Evolutionary conservation across 1,140 invertebrate species (phyloP).

Genomic region (Hydropsyche tenuis): DNA sequence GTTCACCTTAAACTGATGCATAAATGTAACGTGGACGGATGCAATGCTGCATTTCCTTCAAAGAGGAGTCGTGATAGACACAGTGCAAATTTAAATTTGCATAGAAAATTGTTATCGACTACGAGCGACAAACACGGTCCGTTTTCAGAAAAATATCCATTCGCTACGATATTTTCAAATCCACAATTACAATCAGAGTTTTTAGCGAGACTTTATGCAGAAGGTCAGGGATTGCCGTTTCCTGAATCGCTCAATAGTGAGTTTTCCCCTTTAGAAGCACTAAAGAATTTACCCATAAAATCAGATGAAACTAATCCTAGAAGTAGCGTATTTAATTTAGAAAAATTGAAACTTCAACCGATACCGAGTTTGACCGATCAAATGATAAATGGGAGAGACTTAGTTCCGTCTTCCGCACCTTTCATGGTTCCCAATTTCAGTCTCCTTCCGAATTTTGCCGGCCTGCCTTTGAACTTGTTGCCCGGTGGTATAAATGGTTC

Average conservation of each 20-base stretch:
- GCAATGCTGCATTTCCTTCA: constrained; percentile 94
- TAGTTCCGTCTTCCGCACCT: constrained; percentile 55
- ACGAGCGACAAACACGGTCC: constrained; percentile 58
- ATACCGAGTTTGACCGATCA: constrained; percentile 57
- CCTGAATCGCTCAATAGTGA: constrained; percentile 59
- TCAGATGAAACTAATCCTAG: constrained; percentile 53
- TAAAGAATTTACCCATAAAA: constrained; percentile 53
- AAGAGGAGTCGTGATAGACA: constrained; percentile 92
- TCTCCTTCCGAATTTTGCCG: constrained; percentile 61
- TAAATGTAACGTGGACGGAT: constrained; percentile 95
- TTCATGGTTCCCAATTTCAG: constrained; percentile 61
- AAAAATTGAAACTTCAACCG: constrained; percentile 53
- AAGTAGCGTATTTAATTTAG: constrained; percentile 52
- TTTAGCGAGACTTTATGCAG: constrained; percentile 74
- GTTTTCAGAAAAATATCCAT: constrained; percentile 53
- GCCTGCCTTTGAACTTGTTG: constrained; percentile 58
- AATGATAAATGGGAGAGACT: constrained; percentile 57
- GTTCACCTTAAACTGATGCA: constrained; percentile 96
- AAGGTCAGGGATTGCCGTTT: constrained; percentile 66
- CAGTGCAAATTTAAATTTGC: constrained; percentile 90
- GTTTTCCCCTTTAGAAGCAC: constrained; percentile 44
- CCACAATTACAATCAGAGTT: constrained; percentile 75
- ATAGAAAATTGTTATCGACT: constrained; percentile 85
- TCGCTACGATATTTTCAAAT: constrained; percentile 57
- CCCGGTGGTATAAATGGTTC: constrained; percentile 55